These are phyloP conservation scores for Entelurus aequoreus DNA, from an alignment of 2,113 vertebrate species.

Conservation along the genomic window DNA sequence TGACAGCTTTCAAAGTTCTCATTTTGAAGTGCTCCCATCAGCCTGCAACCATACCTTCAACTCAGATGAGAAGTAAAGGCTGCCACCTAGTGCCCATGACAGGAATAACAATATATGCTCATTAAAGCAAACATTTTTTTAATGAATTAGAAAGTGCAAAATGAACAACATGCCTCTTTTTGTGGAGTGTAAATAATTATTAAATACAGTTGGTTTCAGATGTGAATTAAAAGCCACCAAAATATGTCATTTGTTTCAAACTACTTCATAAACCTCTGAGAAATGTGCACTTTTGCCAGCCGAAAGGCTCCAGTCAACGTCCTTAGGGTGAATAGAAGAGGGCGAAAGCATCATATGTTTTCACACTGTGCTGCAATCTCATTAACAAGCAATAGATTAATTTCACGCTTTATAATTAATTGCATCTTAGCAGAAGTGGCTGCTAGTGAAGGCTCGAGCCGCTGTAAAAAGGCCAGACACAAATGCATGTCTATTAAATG, in stretches of 20 bases:
- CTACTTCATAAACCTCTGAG: background rate
- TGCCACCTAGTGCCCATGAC: slow-evolving; percentile 58
- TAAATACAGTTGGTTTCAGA: too few relatives aligned
- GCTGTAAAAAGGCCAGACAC: slow-evolving; percentile 55
- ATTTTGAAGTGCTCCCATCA: slow-evolving; percentile 11
- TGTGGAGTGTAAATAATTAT: background rate
- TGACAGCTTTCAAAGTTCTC: slow-evolving; percentile 1
- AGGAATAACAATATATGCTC: background rate
- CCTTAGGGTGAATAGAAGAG: slow-evolving; percentile 43
- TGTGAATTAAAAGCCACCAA: too few relatives aligned
- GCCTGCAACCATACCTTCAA: background rate
- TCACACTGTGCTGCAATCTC: slow-evolving; percentile 68
- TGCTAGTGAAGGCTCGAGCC: slow-evolving; percentile 60
- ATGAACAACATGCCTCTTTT: background rate
- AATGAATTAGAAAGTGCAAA: too few relatives aligned
- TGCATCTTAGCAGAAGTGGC: slow-evolving; percentile 61
- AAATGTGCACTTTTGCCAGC: slow-evolving; percentile 30
- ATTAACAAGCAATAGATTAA: slow-evolving; percentile 72
- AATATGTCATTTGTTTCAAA: slow-evolving; percentile 2
- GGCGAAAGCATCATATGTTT: slow-evolving; percentile 58
- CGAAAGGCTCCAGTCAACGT: slow-evolving; percentile 35
- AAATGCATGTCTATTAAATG: slow-evolving; percentile 50
- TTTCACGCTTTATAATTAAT: slow-evolving; percentile 74
- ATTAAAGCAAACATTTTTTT: too few relatives aligned
- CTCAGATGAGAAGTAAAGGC: slow-evolving; percentile 45